Conservation (phyloP, 2,113 vertebrate species). For the Podilymbus podiceps region DNA sequence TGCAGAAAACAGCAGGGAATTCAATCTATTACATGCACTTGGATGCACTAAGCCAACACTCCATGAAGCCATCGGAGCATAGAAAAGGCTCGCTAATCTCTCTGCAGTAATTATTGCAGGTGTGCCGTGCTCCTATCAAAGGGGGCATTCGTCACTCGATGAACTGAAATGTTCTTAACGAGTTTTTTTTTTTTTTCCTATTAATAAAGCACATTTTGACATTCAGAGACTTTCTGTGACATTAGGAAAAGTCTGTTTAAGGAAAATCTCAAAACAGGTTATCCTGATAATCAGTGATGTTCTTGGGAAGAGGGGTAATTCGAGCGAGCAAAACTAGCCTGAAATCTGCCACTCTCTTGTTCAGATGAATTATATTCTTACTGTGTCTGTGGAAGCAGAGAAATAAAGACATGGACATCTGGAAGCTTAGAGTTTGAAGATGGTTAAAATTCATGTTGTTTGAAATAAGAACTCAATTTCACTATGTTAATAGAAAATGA, state of each 20-base stretch:
- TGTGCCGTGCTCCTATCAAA: not conserved
- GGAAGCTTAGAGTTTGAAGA: not conserved
- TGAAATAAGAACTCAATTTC: not conserved
- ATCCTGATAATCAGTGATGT: not conserved
- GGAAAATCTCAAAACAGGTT: not conserved
- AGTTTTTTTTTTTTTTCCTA: not conserved
- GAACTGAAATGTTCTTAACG: not conserved
- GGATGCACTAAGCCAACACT: not conserved
- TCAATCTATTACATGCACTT: constrained; percentile 12
- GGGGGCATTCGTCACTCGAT: not conserved
- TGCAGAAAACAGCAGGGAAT: constrained; percentile 20
- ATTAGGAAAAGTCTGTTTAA: not conserved
- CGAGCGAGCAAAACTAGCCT: not conserved
- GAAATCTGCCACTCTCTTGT: not conserved
- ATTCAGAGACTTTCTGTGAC: not conserved
- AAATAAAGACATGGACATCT: not conserved
- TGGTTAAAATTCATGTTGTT: not conserved
- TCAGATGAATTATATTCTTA: not conserved
- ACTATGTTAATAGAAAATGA: not conserved
- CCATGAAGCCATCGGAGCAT: not conserved
- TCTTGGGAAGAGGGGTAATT: not conserved
- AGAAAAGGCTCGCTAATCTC: not conserved
- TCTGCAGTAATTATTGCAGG: not conserved
- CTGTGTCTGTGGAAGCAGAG: not conserved
- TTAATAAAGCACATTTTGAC: not conserved